phyloP scores from a whole-genome alignment of 64 coral and sea anemone species.

The Stylophora pistillata region DNA sequence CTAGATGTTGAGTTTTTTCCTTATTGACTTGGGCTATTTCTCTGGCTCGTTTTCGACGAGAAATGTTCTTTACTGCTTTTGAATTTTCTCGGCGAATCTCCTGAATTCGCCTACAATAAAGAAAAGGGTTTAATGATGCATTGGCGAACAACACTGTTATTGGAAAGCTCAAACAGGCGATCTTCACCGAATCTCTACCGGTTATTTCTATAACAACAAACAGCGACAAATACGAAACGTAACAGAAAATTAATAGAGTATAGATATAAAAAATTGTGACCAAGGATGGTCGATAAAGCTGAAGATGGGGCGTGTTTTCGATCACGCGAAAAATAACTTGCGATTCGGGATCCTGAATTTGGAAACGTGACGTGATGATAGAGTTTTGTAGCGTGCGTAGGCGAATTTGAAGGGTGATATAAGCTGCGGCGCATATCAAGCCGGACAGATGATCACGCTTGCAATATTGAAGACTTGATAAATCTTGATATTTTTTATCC shows the following conservation, averaged over 20 bases:
- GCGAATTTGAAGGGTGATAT: constrained; percentile 15
- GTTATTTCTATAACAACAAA: constrained; percentile 16
- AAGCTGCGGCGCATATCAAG: constrained; percentile 1
- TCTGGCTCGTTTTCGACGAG: neutral
- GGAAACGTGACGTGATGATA: neutral
- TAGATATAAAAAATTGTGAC: constrained; percentile 32
- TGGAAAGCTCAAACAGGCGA: constrained; percentile 13
- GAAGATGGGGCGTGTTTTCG: constrained; percentile 6
- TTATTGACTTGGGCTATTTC: too few species aligned
- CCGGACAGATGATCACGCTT: neutral
- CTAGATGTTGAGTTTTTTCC: too few species aligned
- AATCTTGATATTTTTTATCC: constrained; percentile 12
- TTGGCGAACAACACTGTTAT: constrained; percentile 27
- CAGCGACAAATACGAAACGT: constrained; percentile 6
- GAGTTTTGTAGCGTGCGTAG: neutral
- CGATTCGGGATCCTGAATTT: neutral
- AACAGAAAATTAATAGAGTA: constrained; percentile 26
- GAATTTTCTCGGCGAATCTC: neutral
- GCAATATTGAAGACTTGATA: constrained; percentile 24
- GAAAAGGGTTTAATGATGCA: constrained; percentile 12
- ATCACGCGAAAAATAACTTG: neutral
- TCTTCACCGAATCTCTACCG: neutral
- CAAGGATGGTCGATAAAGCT: constrained; percentile 21
- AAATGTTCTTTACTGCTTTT: neutral
- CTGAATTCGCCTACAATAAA: constrained; percentile 32